Evolutionary conservation across 2,888 invertebrate species (phyloP).

Genomic region (Hermaeophaga mercurialis): DNA sequence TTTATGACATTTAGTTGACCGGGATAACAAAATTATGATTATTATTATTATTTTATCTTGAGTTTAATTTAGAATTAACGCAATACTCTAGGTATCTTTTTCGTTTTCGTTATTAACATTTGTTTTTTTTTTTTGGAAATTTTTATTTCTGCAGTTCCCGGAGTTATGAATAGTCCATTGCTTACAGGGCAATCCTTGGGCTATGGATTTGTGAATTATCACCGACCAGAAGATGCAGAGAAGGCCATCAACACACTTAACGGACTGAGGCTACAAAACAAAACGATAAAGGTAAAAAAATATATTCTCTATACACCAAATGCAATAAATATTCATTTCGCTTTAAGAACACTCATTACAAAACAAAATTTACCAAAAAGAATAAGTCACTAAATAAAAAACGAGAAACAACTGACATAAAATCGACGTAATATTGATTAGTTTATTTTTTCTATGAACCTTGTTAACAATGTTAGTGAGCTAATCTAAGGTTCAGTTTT

Average conservation of each 20-base stretch:
- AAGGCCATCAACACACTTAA: slow-evolving; percentile 98
- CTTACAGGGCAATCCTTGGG: slow-evolving; percentile 94
- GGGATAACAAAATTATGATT: background rate
- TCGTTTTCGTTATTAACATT: slow-evolving; percentile 48
- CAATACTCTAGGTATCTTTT: slow-evolving; percentile 36
- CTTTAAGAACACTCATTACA: too few relatives aligned
- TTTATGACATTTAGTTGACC: slow-evolving; percentile 13
- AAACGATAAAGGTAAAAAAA: slow-evolving; percentile 91
- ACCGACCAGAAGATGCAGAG: slow-evolving; percentile 95
- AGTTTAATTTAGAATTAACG: slow-evolving; percentile 24
- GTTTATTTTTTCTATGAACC: too few relatives aligned
- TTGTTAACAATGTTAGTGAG: too few relatives aligned
- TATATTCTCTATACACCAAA: background rate
- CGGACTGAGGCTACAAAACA: slow-evolving; percentile 97
- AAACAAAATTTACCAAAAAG: too few relatives aligned
- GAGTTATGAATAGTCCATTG: slow-evolving; percentile 59
- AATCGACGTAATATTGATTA: too few relatives aligned
- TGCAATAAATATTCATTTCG: too few relatives aligned
- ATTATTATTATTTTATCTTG: slow-evolving; percentile 6
- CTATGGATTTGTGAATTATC: slow-evolving; percentile 99
- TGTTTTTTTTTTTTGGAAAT: slow-evolving; percentile 47
- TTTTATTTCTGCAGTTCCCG: slow-evolving; percentile 56
- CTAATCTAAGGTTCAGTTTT: too few relatives aligned
- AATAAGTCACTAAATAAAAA: too few relatives aligned
- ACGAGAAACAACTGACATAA: too few relatives aligned